These are phyloP conservation scores for Dermatemys mawii DNA, from an alignment of 2,113 vertebrate species.

Conservation along the genomic window DNA sequence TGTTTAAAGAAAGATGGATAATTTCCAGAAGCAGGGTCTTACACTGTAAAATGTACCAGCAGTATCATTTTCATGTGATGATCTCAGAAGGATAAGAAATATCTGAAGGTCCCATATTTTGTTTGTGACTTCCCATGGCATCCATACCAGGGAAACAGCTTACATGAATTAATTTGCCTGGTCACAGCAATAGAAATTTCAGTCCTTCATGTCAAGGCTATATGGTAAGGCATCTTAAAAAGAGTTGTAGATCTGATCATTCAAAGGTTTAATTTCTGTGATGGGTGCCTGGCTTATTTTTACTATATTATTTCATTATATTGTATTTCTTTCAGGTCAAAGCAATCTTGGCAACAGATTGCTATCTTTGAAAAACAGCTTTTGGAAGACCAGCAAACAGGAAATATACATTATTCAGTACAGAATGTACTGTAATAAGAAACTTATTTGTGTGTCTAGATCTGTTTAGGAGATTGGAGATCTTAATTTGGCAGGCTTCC, in stretches of 20 bases:
- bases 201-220: background rate
- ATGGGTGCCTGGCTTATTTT: background rate
- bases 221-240: background rate
- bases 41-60: background rate
- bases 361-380: background rate
- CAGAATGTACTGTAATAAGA: background rate
- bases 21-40: background rate
- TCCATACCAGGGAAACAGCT: background rate
- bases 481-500: too few species aligned
- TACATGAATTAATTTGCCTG: background rate
- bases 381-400: background rate
- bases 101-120: background rate
- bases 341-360: background rate
- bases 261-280: background rate
- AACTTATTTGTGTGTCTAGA: background rate
- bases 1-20: background rate
- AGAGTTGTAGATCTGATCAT: background rate
- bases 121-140: background rate
- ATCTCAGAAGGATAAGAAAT: background rate
- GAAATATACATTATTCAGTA: background rate
- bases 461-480: background rate
- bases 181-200: background rate
- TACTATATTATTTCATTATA: background rate
- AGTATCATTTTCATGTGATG: background rate
- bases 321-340: background rate